These are phyloP conservation scores for Caenorhabditis sp. DNA, from an alignment of 2,888 invertebrate species.

Conservation along the genomic window DNA sequence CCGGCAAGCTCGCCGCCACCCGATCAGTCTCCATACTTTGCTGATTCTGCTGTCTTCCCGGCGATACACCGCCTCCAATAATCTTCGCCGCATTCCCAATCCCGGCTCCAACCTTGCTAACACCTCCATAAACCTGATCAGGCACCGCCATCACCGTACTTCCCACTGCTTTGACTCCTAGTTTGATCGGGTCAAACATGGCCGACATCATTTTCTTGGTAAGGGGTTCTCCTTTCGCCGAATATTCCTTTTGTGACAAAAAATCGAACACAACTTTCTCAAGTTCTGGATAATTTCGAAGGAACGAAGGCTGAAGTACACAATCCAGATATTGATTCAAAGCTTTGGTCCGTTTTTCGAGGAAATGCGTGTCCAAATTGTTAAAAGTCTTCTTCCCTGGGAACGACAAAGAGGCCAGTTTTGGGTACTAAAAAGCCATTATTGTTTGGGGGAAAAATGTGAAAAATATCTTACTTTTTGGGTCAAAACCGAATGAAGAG, in stretches of 20 bases:
- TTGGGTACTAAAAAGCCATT: slow-evolving; percentile 81
- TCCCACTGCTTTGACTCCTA: slow-evolving; percentile 81
- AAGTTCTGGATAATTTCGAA: slow-evolving; percentile 77
- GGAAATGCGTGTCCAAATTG: slow-evolving; percentile 82
- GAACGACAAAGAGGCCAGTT: slow-evolving; percentile 81
- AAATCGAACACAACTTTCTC: slow-evolving; percentile 71
- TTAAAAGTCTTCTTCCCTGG: slow-evolving; percentile 93
- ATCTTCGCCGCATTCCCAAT: slow-evolving; percentile 80
- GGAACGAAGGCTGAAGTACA: slow-evolving; percentile 77
- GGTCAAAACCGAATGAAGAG: slow-evolving; percentile 83
- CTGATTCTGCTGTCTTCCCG: slow-evolving; percentile 31
- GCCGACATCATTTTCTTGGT: slow-evolving; percentile 75
- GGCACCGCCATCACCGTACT: slow-evolving; percentile 86
- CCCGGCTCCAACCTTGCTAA: slow-evolving; percentile 85
- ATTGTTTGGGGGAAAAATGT: neutral
- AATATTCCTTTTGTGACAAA: slow-evolving; percentile 68
- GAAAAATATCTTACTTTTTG: slow-evolving; percentile 71
- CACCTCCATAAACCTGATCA: slow-evolving; percentile 82
- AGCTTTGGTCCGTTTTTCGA: slow-evolving; percentile 82
- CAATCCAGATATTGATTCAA: slow-evolving; percentile 46
- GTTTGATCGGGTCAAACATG: slow-evolving; percentile 81
- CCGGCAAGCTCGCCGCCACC: slow-evolving; percentile 55
- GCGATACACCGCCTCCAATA: slow-evolving; percentile 1
- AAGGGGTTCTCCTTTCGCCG: slow-evolving; percentile 46
- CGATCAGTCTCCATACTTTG: slow-evolving; percentile 49